Conservation (phyloP, 2,888 invertebrate species). For the Elmis aenea region DNA sequence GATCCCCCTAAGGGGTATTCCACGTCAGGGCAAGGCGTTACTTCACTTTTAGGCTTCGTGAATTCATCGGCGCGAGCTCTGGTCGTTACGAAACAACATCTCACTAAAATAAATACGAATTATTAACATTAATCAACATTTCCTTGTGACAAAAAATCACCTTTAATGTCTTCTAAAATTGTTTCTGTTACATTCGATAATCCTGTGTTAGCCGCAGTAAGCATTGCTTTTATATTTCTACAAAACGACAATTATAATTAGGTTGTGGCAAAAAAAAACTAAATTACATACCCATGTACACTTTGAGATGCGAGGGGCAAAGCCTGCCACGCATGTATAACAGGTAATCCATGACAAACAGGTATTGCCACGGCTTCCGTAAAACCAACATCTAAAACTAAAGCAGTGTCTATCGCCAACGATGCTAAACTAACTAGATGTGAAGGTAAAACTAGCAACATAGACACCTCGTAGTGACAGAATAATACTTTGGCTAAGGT, state of each 20-base stretch:
- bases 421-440: constrained; percentile 81
- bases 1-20: constrained; percentile 64
- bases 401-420: constrained; percentile 72
- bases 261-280: constrained; percentile 4
- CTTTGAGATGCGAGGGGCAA: constrained; percentile 72
- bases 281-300: constrained; percentile 55
- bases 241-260: constrained; percentile 18
- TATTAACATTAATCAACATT: background rate
- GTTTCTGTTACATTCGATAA: constrained; percentile 50
- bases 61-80: constrained; percentile 61
- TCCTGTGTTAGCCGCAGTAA: constrained; percentile 49
- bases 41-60: constrained; percentile 44
- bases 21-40: constrained; percentile 56
- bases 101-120: constrained; percentile 50
- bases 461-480: constrained; percentile 76
- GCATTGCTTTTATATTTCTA: constrained; percentile 39
- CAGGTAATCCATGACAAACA: constrained; percentile 81
- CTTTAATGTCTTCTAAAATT: constrained; percentile 72
- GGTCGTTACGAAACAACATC: constrained; percentile 84
- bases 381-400: constrained; percentile 87
- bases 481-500: constrained; percentile 69
- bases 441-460: constrained; percentile 63
- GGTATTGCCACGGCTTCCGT: constrained; percentile 76
- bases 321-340: constrained; percentile 79
- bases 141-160: constrained; percentile 38